phyloP scores from a whole-genome alignment of 2,113 vertebrate genomes.

The Romanogobio albipinnatus region DNA sequence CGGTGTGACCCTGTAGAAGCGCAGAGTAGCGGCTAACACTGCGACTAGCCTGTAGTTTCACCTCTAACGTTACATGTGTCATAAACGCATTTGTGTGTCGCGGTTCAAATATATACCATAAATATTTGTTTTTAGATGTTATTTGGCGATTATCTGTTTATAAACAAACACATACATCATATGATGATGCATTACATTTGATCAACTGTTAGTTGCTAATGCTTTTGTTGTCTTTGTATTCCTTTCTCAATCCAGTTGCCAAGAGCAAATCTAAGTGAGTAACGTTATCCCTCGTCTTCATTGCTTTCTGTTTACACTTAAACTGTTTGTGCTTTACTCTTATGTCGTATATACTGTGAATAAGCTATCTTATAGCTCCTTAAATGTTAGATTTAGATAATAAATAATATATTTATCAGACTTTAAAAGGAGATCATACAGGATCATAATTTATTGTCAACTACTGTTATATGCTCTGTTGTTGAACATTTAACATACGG shows the following conservation, averaged over 20 bases:
- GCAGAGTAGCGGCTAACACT: background rate
- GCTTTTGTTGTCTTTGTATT: background rate
- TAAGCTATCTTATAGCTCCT: no score
- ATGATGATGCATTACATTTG: background rate
- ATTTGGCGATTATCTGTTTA: background rate
- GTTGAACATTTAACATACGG: background rate
- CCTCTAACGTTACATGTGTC: background rate
- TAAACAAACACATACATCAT: background rate
- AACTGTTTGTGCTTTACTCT: background rate
- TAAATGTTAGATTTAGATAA: no score
- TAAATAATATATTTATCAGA: no score
- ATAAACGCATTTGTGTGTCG: no score
- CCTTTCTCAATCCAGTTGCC: conserved; percentile 70
- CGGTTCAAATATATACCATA: background rate
- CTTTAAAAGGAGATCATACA: background rate
- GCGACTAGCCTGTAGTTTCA: background rate
- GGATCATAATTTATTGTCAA: background rate
- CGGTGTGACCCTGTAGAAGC: background rate
- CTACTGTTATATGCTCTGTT: background rate
- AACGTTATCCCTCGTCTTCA: background rate
- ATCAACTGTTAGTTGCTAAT: background rate
- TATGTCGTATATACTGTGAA: background rate
- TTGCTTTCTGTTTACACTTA: background rate
- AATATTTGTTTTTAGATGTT: background rate
- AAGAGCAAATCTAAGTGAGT: conserved; percentile 83